phyloP scores from a whole-genome alignment of 2,888 invertebrate genomes.

The Meandrusa payeni region DNA sequence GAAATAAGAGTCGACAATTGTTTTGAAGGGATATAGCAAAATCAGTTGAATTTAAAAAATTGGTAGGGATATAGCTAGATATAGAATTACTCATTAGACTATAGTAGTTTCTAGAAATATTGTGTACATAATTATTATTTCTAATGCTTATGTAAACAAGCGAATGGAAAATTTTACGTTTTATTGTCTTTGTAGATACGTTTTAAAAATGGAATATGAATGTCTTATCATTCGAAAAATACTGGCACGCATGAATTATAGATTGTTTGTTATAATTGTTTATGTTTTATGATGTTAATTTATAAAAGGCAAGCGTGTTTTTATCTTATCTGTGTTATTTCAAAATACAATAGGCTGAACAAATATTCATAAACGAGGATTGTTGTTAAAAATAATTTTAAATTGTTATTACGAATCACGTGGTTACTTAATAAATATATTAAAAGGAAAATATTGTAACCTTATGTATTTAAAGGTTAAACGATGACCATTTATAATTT shows the following conservation, averaged over 20 bases:
- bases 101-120: slow-evolving; percentile 10
- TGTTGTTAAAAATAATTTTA: too few relatives aligned
- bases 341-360: slow-evolving; percentile 17
- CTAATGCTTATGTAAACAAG: slow-evolving; percentile 3
- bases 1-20: slow-evolving; percentile 4
- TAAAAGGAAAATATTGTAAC: too few relatives aligned
- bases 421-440: too few relatives aligned
- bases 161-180: slow-evolving; percentile 17
- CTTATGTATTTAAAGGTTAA: too few relatives aligned
- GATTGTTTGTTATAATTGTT: slow-evolving; percentile 17
- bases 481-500: too few relatives aligned
- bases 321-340: slow-evolving; percentile 21
- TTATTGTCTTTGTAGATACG: slow-evolving; percentile 19
- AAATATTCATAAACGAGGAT: neutral
- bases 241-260: neutral
- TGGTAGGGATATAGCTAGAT: neutral
- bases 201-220: slow-evolving; percentile 15
- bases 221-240: slow-evolving; percentile 16
- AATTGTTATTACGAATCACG: too few relatives aligned
- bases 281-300: slow-evolving; percentile 9
- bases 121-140: slow-evolving; percentile 1
- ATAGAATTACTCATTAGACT: slow-evolving; percentile 6
- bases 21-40: neutral
- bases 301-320: slow-evolving; percentile 5
- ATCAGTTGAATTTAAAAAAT: slow-evolving; percentile 2